These are phyloP conservation scores for Caenorhabditis zanzibari DNA, from an alignment of 2,888 invertebrate genomes.

Conservation along the genomic window DNA sequence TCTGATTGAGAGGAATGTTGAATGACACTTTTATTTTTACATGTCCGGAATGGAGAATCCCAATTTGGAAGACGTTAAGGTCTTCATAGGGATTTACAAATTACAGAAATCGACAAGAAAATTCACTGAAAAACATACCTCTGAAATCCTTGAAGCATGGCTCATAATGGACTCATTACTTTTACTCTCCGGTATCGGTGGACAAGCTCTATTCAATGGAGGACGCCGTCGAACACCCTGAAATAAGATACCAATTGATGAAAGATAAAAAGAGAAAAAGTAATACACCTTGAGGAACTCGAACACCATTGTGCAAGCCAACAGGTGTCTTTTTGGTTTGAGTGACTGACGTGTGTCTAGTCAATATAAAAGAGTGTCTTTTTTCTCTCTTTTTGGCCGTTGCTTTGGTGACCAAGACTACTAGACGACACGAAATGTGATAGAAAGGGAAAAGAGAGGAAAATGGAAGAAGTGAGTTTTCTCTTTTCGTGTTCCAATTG, in stretches of 20 bases:
- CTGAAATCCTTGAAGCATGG: constrained; percentile 70
- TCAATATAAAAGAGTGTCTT: constrained; percentile 12
- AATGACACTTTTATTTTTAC: too few species aligned
- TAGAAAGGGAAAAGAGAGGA: constrained; percentile 38
- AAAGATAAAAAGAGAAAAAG: not conserved
- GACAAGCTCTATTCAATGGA: constrained; percentile 82
- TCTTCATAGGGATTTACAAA: too few species aligned
- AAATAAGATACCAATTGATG: constrained; percentile 27
- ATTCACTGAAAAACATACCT: constrained; percentile 40
- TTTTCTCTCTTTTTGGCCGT: constrained; percentile 15
- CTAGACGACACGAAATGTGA: constrained; percentile 16
- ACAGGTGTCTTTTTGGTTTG: constrained; percentile 39
- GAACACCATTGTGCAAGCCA: constrained; percentile 49
- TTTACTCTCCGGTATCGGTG: constrained; percentile 82
- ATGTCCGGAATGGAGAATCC: too few species aligned
- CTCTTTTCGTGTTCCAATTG: constrained; percentile 43
- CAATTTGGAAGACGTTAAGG: too few species aligned
- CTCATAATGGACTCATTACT: constrained; percentile 82
- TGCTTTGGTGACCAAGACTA: constrained; percentile 43
- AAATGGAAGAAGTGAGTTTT: constrained; percentile 10
- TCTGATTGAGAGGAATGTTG: too few species aligned
- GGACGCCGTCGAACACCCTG: constrained; percentile 77
- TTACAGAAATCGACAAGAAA: not conserved
- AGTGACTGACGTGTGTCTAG: constrained; percentile 49
- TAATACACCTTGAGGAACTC: constrained; percentile 42